Percentiles rank a stretch among this genome's conserved stretches.
These are phyloP conservation scores for Pseudorectes ferrugineus DNA, from an alignment of 2,113 vertebrate species.

Conservation along the genomic window DNA sequence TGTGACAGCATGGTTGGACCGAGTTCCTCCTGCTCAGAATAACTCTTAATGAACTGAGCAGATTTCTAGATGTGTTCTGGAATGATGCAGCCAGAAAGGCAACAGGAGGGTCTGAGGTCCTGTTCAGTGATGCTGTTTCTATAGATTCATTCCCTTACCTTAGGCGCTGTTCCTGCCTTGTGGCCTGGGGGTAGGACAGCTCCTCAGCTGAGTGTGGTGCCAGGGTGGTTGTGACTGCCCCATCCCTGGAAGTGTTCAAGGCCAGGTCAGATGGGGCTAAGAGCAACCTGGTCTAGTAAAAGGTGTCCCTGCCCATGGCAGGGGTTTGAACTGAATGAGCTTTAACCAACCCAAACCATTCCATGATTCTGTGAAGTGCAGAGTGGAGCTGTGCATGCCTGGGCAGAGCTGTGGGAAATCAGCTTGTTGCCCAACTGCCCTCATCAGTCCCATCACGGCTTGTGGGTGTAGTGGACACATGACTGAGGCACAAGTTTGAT, in stretches of 20 bases:
- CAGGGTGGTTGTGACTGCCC: background rate
- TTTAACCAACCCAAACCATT: background rate
- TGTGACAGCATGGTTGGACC: background rate
- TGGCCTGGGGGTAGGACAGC: background rate
- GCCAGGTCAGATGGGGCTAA: background rate
- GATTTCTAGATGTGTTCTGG: background rate
- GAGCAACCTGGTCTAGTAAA: background rate
- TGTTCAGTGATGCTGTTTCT: rapidly evolving
- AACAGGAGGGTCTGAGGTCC: background rate
- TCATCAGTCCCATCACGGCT: rapidly evolving
- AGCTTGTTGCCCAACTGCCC: background rate
- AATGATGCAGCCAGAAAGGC: background rate
- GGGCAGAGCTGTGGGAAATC: background rate
- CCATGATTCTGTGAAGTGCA: background rate
- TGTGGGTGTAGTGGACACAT: background rate
- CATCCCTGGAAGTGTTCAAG: background rate
- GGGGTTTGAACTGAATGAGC: background rate
- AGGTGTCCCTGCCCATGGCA: background rate
- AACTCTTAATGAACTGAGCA: background rate
- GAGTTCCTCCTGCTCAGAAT: background rate
- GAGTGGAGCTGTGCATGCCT: background rate
- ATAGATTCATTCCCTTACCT: background rate
- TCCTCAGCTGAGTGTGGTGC: background rate
- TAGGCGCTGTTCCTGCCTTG: background rate
- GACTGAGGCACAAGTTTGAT: background rate